These are phyloP conservation scores for Pammene fasciana DNA, from an alignment of 2,888 invertebrate species.

Conservation along the genomic window DNA sequence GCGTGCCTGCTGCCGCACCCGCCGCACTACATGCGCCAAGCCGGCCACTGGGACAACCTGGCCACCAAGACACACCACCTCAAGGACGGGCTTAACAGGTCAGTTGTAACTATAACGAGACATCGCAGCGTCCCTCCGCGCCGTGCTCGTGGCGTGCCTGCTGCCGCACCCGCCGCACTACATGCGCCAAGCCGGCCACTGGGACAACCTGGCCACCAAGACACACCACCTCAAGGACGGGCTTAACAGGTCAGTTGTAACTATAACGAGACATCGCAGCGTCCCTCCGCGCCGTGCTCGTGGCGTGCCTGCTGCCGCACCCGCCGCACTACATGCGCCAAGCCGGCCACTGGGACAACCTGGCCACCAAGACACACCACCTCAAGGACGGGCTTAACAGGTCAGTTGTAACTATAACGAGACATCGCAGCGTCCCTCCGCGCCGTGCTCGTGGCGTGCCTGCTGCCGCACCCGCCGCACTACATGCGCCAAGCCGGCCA, in stretches of 20 bases:
- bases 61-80: constrained; percentile 94
- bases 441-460: no score
- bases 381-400: constrained; percentile 88
- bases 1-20: no score
- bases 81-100: constrained; percentile 86
- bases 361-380: constrained; percentile 94
- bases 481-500: constrained; percentile 84
- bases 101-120: background rate
- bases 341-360: constrained; percentile 95
- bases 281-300: constrained; percentile 76
- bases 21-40: no score
- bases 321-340: no score
- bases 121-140: constrained; percentile 81
- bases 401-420: background rate
- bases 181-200: constrained; percentile 86
- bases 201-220: constrained; percentile 94
- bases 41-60: constrained; percentile 96
- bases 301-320: no score
- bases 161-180: no score
- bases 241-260: constrained; percentile 9
- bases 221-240: constrained; percentile 97
- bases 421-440: constrained; percentile 81
- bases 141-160: no score
- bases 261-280: constrained; percentile 48
- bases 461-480: no score